A percentile compares a stretch with the other conserved stretches of the same genome.
These are phyloP conservation scores for Macheiramphus alcinus DNA, from an alignment of 2,113 vertebrate genomes.

Conservation along the genomic window DNA sequence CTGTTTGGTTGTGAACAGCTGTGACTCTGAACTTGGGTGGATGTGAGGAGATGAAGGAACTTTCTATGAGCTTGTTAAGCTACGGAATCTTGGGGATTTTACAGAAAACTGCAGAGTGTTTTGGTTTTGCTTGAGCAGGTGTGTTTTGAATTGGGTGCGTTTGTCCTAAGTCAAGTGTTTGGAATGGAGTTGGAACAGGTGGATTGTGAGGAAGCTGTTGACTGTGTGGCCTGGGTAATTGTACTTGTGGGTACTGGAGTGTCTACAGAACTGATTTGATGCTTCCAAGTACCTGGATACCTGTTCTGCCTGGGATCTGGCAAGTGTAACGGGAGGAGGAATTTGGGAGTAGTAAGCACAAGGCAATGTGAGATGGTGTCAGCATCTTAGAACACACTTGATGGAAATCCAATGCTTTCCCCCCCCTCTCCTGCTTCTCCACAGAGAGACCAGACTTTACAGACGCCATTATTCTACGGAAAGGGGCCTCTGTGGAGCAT, in stretches of 20 bases:
- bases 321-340: neutral
- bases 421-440: neutral
- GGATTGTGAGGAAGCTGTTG: neutral
- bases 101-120: neutral
- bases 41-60: neutral
- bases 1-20: neutral
- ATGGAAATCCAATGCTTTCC: neutral
- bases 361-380: neutral
- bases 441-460: slow-evolving; percentile 93
- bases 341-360: neutral
- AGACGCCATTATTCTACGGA: slow-evolving; percentile 95
- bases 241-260: neutral
- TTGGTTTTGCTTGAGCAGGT: neutral
- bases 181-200: neutral
- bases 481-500: slow-evolving; percentile 91
- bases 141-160: neutral
- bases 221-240: neutral
- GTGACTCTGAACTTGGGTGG: neutral
- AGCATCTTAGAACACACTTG: neutral
- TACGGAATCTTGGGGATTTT: neutral
- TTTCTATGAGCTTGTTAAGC: neutral
- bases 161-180: neutral
- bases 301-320: neutral
- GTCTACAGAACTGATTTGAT: neutral
- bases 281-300: neutral